Base-by-base conservation (phyloP, 2,797 vertebrate genomes). In the Apogon talboti region DNA sequence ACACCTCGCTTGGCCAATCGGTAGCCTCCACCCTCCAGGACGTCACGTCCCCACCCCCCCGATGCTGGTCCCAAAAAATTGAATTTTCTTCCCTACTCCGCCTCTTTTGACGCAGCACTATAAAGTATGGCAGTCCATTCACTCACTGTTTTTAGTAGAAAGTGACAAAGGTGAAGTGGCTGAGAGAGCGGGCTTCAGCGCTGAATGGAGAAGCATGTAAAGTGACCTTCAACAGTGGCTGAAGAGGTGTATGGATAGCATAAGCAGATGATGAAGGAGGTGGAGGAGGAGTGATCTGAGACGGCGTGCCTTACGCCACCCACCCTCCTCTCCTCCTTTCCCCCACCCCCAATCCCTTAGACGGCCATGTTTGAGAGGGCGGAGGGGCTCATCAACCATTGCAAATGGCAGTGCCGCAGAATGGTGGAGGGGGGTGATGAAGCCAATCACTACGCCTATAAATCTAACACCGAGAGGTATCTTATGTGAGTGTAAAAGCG, bases 21-120 rank as follows among this genome's bases (percentile, higher is more conserved):
- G 56, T 19, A 49, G 68, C 79, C 74, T 78, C 79, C 80, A 87
- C 53, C 79, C 67, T 49, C 54, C 66, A 7, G 73, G 78, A 63
- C 89, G 86, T 91, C 90, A 90, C 68, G 77, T 86, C 79, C 83
- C 90, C 90, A 66, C 90, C 86, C 76, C 30, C 78, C 76, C 11
- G 48, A 83, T 66, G 77, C 89, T 80, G 79, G 88, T 87, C 84
- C 89, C 83, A 74, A 88, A 92, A 92, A 90, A 90, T 86, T 84
- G 30, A 87, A 90, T 89, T 89, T 90, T 88, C 83, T 84, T 49
- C 60, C 60, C 74, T 76, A 86, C 90, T 87, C 91, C 90, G 90
- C 91, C 92, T 92, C 92, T 92, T 94, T 94, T 94, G 93, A 94
- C 92, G 93, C 93, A 94, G 93, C 92, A 93, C 92, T 92, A 93